Conservation (phyloP, 2,888 invertebrate genomes). For the Callyntrura sp. region DNA sequence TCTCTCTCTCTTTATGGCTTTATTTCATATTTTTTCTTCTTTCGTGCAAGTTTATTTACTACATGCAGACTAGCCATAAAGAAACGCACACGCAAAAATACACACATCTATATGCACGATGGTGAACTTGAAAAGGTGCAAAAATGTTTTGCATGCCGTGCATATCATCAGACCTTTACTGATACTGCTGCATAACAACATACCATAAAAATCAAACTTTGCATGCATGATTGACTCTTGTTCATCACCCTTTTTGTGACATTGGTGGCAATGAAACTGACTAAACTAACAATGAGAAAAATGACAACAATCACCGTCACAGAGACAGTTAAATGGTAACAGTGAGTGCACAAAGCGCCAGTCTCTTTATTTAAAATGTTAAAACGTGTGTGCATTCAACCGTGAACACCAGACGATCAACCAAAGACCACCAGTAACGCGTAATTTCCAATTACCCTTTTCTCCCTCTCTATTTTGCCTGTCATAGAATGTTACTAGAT, state of each 20-base stretch:
- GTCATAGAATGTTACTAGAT: conserved; percentile 50
- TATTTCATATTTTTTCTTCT: conserved; percentile 36
- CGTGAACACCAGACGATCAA: not conserved
- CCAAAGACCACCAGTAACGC: not conserved
- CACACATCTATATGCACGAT: conserved; percentile 49
- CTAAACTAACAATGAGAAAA: conserved; percentile 52
- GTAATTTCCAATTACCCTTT: conserved; percentile 49
- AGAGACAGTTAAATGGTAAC: conserved; percentile 15
- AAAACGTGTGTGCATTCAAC: conserved; percentile 1
- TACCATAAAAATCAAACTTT: conserved; percentile 7
- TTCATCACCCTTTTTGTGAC: conserved; percentile 52
- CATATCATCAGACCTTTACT: too few relatives aligned
- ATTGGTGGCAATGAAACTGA: conserved; percentile 47
- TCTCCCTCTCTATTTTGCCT: not conserved
- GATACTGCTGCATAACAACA: not conserved
- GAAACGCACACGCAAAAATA: not conserved
- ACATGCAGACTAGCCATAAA: not conserved
- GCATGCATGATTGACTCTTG: conserved; percentile 59
- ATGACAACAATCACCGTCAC: conserved; percentile 1
- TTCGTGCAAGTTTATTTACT: conserved; percentile 17
- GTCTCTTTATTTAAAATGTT: too few relatives aligned
- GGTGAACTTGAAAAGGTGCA: conserved; percentile 69
- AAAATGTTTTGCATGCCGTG: conserved; percentile 48
- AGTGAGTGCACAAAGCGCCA: conserved; percentile 13
- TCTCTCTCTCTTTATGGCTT: conserved; percentile 13